Evolutionary conservation across 2,888 invertebrate genomes (phyloP), one percentile per base, ranked within the genome.

Genomic region (Theretra japonica): DNA sequence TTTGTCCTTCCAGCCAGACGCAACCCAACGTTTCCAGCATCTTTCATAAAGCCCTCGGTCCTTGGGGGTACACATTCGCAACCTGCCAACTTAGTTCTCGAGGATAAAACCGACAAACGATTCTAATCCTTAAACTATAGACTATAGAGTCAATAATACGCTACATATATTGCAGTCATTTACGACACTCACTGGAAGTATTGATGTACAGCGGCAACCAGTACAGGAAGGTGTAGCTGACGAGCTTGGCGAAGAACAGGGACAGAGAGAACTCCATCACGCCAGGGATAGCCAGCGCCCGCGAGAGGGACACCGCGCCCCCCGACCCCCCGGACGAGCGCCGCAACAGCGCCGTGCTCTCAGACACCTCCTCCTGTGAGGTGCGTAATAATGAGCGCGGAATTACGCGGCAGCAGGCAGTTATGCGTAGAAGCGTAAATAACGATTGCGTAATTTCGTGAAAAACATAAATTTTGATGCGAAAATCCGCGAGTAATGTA

Each of bases 151-250:
- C 28, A 28, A 28, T 28, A 28, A 28, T 2, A 33, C 7, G 33
- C 0, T 6, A 6, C 6, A 33, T 7, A 7, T 33, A 33, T 33
- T 11, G 11, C 19, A 53, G 50, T 53, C 17, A 53, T 19, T 15
- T 17, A 4, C 41, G 8, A 68, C 80, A 96, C 97, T 97, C 89
- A 98, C 98, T 97, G 62, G 97, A 97, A 68, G 96, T 95, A 75
- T 96, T 96, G 73, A 99, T 98, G 84, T 99, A 99, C 5, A 97
- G 90, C 28, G 99, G 99, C 84, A 99, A 95, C 99, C 99, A 99
- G 88, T 98, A 99, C 69, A 99, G 95, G 93, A 99, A 99, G 73
- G 99, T 99, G 87, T 99, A 99, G 88, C 98, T 98, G 83, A 99
- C 99, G 57, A 99, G 95, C 91, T 99, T 99, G 19, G 99, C 98